A percentile compares a stretch with the other conserved stretches of the same genome.
Evolutionary conservation across 2,113 vertebrate genomes (phyloP).

Genomic region (Rhombomys opimus): DNA sequence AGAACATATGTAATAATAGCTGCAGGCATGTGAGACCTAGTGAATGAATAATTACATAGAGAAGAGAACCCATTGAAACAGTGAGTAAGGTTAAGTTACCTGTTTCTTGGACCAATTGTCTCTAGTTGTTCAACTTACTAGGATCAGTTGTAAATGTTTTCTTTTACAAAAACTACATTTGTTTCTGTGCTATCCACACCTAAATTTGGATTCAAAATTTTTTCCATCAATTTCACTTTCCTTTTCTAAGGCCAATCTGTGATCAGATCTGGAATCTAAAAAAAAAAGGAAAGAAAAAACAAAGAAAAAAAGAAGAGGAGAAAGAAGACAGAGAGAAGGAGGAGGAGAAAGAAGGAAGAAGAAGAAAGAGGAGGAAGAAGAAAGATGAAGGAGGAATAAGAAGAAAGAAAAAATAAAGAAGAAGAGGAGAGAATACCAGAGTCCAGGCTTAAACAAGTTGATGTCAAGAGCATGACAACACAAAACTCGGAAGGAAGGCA

Average conservation of each 20-base stretch:
- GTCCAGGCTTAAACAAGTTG: neutral
- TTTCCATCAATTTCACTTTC: neutral
- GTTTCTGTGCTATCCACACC: neutral
- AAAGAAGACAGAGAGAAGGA: accelerated
- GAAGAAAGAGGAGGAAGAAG: too few species aligned
- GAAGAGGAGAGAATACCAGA: neutral
- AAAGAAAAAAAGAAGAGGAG: neutral
- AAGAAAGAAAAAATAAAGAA: neutral
- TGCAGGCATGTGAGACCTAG: neutral
- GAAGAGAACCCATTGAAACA: slow-evolving; percentile 3
- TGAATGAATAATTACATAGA: neutral
- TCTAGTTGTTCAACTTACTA: neutral
- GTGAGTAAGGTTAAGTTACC: neutral
- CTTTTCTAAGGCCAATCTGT: neutral
- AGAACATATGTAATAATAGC: neutral
- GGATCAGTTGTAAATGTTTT: neutral
- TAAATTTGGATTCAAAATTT: neutral
- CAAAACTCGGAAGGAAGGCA: neutral
- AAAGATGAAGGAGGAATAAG: neutral
- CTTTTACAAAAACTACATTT: neutral
- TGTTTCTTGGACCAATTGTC: slow-evolving; percentile 34
- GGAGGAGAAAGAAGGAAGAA: too few species aligned
- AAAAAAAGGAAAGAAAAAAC: neutral
- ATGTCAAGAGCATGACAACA: neutral
- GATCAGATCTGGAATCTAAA: neutral